Conservation (phyloP, 2,797 vertebrate species). For the Anomalospiza imberbis region DNA sequence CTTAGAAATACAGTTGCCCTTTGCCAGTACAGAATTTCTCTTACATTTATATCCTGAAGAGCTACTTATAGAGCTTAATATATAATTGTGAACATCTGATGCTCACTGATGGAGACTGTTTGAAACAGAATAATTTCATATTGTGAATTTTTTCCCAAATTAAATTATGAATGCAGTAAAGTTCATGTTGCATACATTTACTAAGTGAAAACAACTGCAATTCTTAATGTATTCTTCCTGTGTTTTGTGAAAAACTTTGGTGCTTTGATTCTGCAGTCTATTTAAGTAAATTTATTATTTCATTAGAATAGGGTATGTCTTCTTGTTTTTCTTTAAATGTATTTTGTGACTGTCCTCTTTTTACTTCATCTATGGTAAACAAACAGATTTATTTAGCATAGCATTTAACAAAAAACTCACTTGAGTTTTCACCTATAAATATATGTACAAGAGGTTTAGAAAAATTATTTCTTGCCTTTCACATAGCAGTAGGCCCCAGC, state of each 20-base stretch:
- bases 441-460: not conserved
- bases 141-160: not conserved
- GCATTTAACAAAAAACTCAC: not conserved
- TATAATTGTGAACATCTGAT: not conserved
- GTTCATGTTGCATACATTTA: not conserved
- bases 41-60: not conserved
- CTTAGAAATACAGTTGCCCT: not conserved
- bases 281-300: not conserved
- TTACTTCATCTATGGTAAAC: not conserved
- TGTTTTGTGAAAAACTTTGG: not conserved
- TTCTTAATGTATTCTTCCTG: not conserved
- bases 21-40: not conserved
- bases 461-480: not conserved
- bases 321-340: not conserved
- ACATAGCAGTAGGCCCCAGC: not conserved
- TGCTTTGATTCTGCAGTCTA: not conserved
- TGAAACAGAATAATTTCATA: not conserved
- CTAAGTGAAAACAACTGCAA: not conserved
- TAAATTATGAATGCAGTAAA: not conserved
- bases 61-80: not conserved
- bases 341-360: not conserved
- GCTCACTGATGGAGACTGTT: not conserved
- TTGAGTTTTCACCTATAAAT: not conserved
- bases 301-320: not conserved
- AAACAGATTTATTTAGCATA: not conserved